Base-by-base conservation (phyloP, 2,113 vertebrate genomes). In the Eira barbara region DNA sequence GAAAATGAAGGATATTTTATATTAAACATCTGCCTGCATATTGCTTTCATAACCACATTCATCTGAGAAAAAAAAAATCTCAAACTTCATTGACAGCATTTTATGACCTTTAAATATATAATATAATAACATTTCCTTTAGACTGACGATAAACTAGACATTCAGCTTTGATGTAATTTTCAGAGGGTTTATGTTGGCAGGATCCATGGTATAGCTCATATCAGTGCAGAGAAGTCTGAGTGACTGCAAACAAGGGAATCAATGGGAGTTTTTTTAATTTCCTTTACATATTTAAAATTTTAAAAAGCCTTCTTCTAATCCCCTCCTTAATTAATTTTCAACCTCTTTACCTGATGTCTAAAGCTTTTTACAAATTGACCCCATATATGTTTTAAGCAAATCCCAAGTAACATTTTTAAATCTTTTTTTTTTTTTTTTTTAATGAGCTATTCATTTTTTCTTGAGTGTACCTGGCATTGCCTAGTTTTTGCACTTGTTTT, bases 1-100 rank as follows among this genome's bases (percentile, higher is more conserved):
- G 36, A 98, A 97, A 78, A 69, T 95, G 96, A 98, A 98, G 86
- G 0, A 29, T 98, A 96, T 96, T 98, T 98, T 98, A 90, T 98
- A 97, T 98, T 98, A 98, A 99, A 98, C 98, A 97, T 97, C 82
- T 96, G 94, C 76, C 42, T 93, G 23, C 27, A 92, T 96, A 95
- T 96, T 98, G 84, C 88, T 98, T 98, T 96, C 73, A 90, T 97
- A 98, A 96, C 47, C 89, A 89, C 34, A 92, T 94, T 95, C 71
- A 94, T 87, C 73, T 73, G 82, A 89, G 49, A 2, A 17, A 17
- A 79, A 96, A 96, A 95, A 93, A 98, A 96, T 52, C 23, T 91
- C 21, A 78, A 97, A 57, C n/a, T 97, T 98, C 47, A 55, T 88
- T 59, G 91, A 97, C 36, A 97, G 29, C 36, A 92, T 98, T 97